These are phyloP conservation scores for Clarias batrachus DNA, from an alignment of 2,113 vertebrate species.

Conservation along the genomic window DNA sequence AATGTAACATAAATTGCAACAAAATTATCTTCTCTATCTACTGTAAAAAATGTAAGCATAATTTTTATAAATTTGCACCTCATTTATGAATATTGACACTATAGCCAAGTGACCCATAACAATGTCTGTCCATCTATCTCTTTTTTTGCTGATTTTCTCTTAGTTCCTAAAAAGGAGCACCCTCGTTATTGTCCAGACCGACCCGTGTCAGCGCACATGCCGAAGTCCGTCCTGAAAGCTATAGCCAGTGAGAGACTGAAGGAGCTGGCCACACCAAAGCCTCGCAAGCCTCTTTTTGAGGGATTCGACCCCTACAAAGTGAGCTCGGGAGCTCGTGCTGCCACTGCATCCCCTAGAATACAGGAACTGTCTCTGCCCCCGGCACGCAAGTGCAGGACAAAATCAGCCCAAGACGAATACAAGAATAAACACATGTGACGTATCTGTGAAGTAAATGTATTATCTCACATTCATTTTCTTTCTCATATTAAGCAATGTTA, in stretches of 20 bases:
- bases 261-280: slow-evolving; percentile 63
- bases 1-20: background rate
- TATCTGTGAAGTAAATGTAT: background rate
- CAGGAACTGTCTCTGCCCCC: slow-evolving; percentile 66
- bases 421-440: background rate
- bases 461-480: background rate
- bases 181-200: slow-evolving; percentile 52
- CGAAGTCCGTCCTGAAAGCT: slow-evolving; percentile 44
- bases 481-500: background rate
- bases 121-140: background rate
- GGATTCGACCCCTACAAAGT: slow-evolving; percentile 63
- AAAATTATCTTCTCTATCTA: background rate
- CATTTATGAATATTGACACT: too few relatives aligned
- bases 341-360: slow-evolving; percentile 63
- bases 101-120: background rate
- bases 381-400: slow-evolving; percentile 61
- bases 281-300: slow-evolving; percentile 58
- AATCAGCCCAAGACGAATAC: background rate
- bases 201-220: slow-evolving; percentile 54
- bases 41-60: background rate
- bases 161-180: slow-evolving; percentile 40
- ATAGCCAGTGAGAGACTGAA: slow-evolving; percentile 58
- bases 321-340: slow-evolving; percentile 58
- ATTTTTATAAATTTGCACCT: background rate
- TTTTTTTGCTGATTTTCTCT: background rate